These are phyloP conservation scores for Disparrhopalites patrizii DNA, from an alignment of 2,888 invertebrate species.

Conservation along the genomic window DNA sequence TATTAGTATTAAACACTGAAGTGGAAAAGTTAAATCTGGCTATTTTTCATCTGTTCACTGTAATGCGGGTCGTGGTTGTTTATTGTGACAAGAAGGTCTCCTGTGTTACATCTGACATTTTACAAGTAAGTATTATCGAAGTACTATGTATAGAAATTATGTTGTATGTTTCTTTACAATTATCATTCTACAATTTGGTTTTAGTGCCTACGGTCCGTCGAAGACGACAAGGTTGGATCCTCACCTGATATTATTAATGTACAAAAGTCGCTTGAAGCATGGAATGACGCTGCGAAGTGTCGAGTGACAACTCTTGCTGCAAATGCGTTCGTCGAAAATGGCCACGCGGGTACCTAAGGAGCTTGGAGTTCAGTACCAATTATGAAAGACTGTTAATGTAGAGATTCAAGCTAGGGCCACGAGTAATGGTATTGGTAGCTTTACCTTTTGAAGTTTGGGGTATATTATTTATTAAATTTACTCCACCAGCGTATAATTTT, in stretches of 20 bases:
- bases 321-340: background rate
- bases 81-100: constrained; percentile 45
- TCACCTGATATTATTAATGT: constrained; percentile 41
- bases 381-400: background rate
- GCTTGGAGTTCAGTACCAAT: background rate
- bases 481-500: too few species aligned
- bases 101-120: constrained; percentile 45
- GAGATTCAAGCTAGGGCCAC: background rate
- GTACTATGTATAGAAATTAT: too few species aligned
- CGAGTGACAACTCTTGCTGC: constrained; percentile 31
- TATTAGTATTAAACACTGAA: constrained; percentile 32
- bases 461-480: too few species aligned
- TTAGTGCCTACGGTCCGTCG: constrained; percentile 42
- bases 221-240: constrained; percentile 39
- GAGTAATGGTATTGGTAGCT: background rate
- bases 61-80: constrained; percentile 44
- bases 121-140: constrained; percentile 45
- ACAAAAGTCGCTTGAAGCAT: constrained; percentile 43
- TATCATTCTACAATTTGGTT: constrained; percentile 12
- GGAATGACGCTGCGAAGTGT: constrained; percentile 34
- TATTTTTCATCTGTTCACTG: constrained; percentile 37
- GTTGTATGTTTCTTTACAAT: background rate
- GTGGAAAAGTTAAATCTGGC: constrained; percentile 41
- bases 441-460: background rate
- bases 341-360: constrained; percentile 3